Evolutionary conservation across 1,140 invertebrate genomes (phyloP).

Genomic region (Thaumetopoea pityocampa): DNA sequence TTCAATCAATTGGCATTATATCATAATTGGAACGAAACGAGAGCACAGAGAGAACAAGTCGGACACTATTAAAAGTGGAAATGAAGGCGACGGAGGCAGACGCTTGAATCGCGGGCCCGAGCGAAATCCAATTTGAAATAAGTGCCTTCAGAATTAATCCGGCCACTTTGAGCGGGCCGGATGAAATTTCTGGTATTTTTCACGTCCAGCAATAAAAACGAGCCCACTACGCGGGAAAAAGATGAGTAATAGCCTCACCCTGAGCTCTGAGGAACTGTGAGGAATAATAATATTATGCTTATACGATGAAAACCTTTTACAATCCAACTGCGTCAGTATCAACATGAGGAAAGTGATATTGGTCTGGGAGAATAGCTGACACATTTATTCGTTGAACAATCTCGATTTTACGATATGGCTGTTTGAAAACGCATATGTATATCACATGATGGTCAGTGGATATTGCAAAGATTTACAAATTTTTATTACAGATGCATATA

Average conservation of each 20-base stretch:
- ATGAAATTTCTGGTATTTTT: conserved; percentile 73
- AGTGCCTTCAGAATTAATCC: conserved; percentile 73
- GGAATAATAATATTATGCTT: conserved; percentile 68
- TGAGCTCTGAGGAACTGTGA: conserved; percentile 51
- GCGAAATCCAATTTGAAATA: conserved; percentile 73
- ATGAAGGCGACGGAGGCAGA: conserved; percentile 35
- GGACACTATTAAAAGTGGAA: conserved; percentile 58
- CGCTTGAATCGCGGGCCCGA: conserved; percentile 39
- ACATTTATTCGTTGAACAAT: too few species aligned
- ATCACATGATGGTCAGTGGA: too few species aligned
- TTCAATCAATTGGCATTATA: conserved; percentile 17
- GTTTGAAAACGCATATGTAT: too few species aligned
- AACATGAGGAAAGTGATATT: conserved; percentile 13
- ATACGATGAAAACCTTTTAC: conserved; percentile 52
- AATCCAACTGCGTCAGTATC: conserved; percentile 28
- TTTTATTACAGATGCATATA: too few species aligned
- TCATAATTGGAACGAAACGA: conserved; percentile 24
- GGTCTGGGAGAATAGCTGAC: conserved; percentile 7
- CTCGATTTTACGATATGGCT: background rate
- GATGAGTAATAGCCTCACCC: conserved; percentile 62
- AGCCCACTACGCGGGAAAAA: conserved; percentile 52
- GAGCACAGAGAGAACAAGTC: conserved; percentile 37
- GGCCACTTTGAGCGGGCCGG: conserved; percentile 63
- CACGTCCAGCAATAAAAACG: conserved; percentile 71
- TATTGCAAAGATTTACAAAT: too few species aligned